These are phyloP conservation scores for Larimichthys polyactis DNA, from an alignment of 2,113 vertebrate species.

Conservation along the genomic window DNA sequence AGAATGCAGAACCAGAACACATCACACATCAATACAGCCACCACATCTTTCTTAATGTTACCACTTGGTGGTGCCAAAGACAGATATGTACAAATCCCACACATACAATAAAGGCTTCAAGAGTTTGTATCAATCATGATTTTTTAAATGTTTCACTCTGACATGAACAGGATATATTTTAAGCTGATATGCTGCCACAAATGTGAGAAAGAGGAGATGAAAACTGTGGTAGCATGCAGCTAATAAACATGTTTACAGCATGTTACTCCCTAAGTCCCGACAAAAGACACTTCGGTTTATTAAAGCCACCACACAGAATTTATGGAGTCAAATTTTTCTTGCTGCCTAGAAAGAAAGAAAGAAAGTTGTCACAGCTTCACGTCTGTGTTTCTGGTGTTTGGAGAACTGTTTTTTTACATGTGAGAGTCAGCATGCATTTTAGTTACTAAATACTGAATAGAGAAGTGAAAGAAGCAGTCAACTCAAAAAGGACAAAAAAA, in stretches of 20 bases:
- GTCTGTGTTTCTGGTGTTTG: not conserved
- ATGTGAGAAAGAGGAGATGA: too few relatives aligned
- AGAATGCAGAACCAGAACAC: too few relatives aligned
- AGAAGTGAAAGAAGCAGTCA: slow-evolving; percentile 31
- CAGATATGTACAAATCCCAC: not conserved
- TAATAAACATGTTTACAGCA: too few relatives aligned
- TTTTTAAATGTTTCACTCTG: not conserved
- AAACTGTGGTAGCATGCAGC: not conserved
- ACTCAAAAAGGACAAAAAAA: not conserved
- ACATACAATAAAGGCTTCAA: not conserved
- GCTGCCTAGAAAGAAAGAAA: not conserved
- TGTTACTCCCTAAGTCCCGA: not conserved
- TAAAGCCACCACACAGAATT: not conserved
- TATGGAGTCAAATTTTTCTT: not conserved
- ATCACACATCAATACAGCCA: not conserved
- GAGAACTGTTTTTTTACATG: not conserved
- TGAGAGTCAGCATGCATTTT: not conserved
- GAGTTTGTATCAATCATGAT: not conserved
- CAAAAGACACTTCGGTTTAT: not conserved
- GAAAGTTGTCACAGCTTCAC: slow-evolving; percentile 3
- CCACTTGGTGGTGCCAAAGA: not conserved
- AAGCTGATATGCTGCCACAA: too few relatives aligned
- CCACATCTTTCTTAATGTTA: not conserved
- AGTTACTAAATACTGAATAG: not conserved
- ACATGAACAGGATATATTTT: not conserved